phyloP scores from a whole-genome alignment of 2,888 invertebrate genomes.

The Labia minor region DNA sequence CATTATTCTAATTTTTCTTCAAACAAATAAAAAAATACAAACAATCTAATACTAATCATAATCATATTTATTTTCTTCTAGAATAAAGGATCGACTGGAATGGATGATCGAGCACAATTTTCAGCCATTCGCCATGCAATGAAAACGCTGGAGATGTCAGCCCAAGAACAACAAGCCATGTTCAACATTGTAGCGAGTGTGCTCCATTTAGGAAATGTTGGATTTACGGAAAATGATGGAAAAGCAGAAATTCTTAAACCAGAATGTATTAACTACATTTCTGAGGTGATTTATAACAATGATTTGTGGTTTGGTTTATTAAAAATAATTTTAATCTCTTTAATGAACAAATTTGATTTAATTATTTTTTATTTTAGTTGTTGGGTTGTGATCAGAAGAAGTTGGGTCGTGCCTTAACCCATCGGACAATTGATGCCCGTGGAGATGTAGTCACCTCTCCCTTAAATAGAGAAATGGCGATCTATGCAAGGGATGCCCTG shows the following conservation, averaged over 20 bases:
- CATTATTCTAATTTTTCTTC: neutral
- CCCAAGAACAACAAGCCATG: slow-evolving; percentile 60
- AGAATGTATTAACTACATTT: slow-evolving; percentile 52
- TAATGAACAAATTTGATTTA: neutral
- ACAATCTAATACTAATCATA: slow-evolving; percentile 21
- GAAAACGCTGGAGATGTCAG: slow-evolving; percentile 62
- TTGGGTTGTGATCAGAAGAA: slow-evolving; percentile 57
- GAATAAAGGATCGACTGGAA: slow-evolving; percentile 39
- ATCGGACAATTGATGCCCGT: slow-evolving; percentile 76
- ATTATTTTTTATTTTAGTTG: slow-evolving; percentile 43
- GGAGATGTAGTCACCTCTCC: slow-evolving; percentile 75
- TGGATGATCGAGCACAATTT: slow-evolving; percentile 59
- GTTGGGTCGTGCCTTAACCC: slow-evolving; percentile 62
- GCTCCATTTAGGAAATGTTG: slow-evolving; percentile 76
- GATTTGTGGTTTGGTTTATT: neutral
- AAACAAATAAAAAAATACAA: neutral
- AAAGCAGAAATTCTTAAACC: slow-evolving; percentile 55
- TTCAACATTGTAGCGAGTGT: slow-evolving; percentile 74
- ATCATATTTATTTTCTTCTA: too few relatives aligned
- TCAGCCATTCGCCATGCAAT: slow-evolving; percentile 59
- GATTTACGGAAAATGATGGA: slow-evolving; percentile 63
- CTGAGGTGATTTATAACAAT: slow-evolving; percentile 44
- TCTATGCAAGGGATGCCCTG: slow-evolving; percentile 79
- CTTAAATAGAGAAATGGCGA: slow-evolving; percentile 65
- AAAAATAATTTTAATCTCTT: neutral